These are phyloP conservation scores for Toxotes jaculatrix DNA, from an alignment of 2,113 vertebrate species.

Conservation along the genomic window DNA sequence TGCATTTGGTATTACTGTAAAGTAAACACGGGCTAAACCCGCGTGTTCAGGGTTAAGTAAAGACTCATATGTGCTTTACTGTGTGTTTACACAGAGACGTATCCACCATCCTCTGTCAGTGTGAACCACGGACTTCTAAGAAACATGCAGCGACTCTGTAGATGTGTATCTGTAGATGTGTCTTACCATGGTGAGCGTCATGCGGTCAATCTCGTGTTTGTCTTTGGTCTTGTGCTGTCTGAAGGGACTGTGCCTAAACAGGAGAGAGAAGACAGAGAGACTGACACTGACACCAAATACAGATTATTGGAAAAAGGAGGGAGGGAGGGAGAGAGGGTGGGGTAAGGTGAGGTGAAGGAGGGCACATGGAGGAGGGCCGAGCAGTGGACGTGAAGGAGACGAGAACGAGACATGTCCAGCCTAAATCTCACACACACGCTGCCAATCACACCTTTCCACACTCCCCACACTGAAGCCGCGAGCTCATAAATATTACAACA, in stretches of 20 bases:
- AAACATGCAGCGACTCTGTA: background rate
- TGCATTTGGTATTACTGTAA: conserved; percentile 42
- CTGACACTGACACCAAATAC: background rate
- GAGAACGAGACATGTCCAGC: background rate
- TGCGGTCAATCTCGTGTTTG: conserved; percentile 98
- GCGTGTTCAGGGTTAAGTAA: conserved; percentile 17
- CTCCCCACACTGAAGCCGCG: background rate
- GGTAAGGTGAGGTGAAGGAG: background rate
- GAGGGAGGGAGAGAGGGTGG: background rate
- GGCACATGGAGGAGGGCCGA: background rate
- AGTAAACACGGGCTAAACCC: conserved; percentile 44
- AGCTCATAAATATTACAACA: conserved; percentile 19
- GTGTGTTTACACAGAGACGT: conserved; percentile 30
- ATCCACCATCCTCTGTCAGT: background rate
- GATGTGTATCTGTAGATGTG: too few relatives aligned
- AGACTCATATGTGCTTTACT: conserved; percentile 11
- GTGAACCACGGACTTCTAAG: background rate
- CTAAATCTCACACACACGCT: background rate
- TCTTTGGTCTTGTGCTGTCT: conserved; percentile 99
- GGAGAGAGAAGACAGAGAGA: conserved; percentile 21
- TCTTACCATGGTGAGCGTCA: conserved; percentile 98
- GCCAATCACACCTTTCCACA: background rate
- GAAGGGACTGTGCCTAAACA: conserved; percentile 96
- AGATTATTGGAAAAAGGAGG: background rate
- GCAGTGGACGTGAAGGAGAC: background rate